phyloP scores from a whole-genome alignment of 2,797 vertebrate species.

The Gymnothorax javanicus region DNA sequence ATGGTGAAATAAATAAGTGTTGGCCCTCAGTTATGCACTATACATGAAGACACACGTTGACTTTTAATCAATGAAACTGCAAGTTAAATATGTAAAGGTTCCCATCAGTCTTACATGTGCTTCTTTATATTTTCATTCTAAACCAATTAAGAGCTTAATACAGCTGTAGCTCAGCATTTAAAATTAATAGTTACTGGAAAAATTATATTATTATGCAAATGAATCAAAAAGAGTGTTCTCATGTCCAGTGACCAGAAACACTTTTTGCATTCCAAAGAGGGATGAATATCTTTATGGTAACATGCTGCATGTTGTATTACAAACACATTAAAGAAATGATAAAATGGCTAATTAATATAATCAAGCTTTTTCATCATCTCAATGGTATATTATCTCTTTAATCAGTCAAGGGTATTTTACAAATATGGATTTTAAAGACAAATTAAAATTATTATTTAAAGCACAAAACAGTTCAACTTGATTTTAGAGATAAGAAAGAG shows the following conservation, averaged over 20 bases:
- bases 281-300: background rate
- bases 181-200: background rate
- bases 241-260: background rate
- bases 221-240: background rate
- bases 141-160: background rate
- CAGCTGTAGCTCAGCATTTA: background rate
- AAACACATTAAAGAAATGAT: background rate
- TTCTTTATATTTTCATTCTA: background rate
- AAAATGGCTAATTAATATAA: background rate
- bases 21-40: background rate
- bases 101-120: background rate
- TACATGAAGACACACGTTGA: background rate
- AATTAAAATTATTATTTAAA: background rate
- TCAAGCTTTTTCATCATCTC: background rate
- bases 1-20: background rate
- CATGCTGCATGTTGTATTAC: background rate
- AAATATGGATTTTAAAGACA: background rate
- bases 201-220: background rate
- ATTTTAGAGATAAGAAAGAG: background rate
- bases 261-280: background rate
- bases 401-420: background rate
- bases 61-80: background rate
- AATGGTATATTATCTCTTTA: background rate
- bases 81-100: background rate
- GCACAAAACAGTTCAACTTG: background rate